These are phyloP conservation scores for Lipophrys pholis DNA, from an alignment of 2,113 vertebrate genomes.

Conservation along the genomic window DNA sequence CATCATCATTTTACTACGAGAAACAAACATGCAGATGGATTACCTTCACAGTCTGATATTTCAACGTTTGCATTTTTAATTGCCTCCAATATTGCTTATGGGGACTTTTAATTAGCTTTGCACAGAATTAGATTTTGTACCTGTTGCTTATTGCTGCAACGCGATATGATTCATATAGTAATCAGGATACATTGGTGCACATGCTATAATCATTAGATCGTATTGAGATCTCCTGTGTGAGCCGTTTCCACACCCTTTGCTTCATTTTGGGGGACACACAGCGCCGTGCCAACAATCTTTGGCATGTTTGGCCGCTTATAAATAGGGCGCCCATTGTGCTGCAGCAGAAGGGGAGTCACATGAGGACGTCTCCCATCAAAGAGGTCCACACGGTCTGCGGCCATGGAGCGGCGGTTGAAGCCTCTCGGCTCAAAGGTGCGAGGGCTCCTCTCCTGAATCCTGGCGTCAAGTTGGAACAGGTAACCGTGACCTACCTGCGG, in stretches of 20 bases:
- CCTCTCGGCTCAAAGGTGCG: background rate
- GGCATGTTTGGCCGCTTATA: constrained; percentile 63
- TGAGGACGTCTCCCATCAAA: constrained; percentile 8
- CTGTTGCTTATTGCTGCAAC: background rate
- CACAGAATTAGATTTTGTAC: background rate
- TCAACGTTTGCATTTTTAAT: background rate
- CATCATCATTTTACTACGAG: background rate
- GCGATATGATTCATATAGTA: background rate
- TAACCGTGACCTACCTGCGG: constrained; percentile 47
- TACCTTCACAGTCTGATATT: background rate
- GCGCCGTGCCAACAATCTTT: constrained; percentile 63
- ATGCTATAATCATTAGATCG: too few relatives aligned
- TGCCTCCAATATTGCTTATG: too few relatives aligned
- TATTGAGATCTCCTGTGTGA: too few relatives aligned
- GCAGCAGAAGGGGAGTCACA: constrained; percentile 21
- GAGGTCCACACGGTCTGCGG: background rate
- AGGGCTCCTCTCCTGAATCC: constrained; percentile 3
- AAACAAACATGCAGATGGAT: background rate
- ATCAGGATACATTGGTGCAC: too few relatives aligned
- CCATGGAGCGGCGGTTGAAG: too few relatives aligned
- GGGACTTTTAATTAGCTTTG: background rate
- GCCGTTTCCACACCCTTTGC: constrained; percentile 46
- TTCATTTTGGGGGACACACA: constrained; percentile 52
- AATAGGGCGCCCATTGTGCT: constrained; percentile 70
- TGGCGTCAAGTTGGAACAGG: constrained; percentile 76